Evolutionary conservation across 2,113 vertebrate genomes (phyloP).

Genomic region (Tricholaema leucomelas): DNA sequence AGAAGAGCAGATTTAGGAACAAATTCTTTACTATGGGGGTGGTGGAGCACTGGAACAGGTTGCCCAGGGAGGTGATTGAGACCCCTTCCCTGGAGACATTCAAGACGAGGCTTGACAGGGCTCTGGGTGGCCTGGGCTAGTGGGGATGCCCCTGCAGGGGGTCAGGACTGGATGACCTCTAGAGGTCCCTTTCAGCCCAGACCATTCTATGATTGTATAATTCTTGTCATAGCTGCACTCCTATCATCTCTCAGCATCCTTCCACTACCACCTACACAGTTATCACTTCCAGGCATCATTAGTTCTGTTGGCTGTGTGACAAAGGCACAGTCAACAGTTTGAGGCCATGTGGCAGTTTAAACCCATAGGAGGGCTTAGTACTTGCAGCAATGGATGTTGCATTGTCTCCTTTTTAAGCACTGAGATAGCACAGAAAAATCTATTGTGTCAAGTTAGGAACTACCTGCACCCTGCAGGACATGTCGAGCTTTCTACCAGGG

Average conservation of each 20-base stretch:
- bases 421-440: background rate
- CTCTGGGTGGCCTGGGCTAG: no score
- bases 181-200: no score
- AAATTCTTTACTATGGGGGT: no score
- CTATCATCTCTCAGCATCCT: background rate
- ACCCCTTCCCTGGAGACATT: no score
- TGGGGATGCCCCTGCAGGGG: no score
- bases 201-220: no score
- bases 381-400: rapidly evolving
- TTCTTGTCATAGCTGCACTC: background rate
- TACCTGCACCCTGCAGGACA: no score
- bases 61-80: no score
- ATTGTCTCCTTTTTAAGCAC: background rate
- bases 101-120: no score
- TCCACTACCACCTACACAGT: rapidly evolving
- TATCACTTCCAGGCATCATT: background rate
- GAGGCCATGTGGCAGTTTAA: background rate
- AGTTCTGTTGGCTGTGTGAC: background rate
- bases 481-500: background rate
- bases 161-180: no score
- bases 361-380: background rate
- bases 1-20: no score
- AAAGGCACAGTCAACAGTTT: background rate
- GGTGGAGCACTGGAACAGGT: no score
- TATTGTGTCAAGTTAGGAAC: rapidly evolving